Percentiles rank a stretch among this genome's conserved stretches.
Conservation (phyloP, 2,888 invertebrate species). For the Athalia rosae region DNA sequence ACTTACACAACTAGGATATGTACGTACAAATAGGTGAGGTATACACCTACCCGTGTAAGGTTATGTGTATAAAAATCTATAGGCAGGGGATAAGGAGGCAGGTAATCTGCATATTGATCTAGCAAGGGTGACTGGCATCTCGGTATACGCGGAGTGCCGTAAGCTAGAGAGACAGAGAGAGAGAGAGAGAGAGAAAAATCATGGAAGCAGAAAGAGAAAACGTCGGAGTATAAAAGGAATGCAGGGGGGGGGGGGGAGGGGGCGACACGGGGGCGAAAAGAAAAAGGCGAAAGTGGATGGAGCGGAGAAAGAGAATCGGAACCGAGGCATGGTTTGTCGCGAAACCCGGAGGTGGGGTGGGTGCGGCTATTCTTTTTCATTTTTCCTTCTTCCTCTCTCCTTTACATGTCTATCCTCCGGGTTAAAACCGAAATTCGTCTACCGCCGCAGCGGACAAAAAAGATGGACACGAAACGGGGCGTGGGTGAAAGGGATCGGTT, state of each 20-base stretch:
- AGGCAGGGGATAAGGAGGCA: conserved; percentile 50
- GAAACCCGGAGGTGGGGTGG: not conserved
- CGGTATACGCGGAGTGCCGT: conserved; percentile 6
- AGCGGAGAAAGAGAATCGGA: conserved; percentile 19
- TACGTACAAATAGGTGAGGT: not conserved
- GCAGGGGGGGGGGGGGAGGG: not conserved
- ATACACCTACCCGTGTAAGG: conserved; percentile 54
- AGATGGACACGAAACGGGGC: not conserved
- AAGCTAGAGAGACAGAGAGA: not conserved
- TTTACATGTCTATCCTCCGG: not conserved
- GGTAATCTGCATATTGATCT: conserved; percentile 69
- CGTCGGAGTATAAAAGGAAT: too few relatives aligned
- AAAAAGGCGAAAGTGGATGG: conserved; percentile 1
- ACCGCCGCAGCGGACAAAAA: not conserved
- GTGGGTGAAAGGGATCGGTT: conserved; percentile 15
- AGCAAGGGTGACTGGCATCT: conserved; percentile 53
- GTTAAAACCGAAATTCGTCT: conserved; percentile 37
- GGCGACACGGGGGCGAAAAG: not conserved
- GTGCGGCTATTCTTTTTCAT: not conserved
- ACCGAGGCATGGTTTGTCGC: not conserved
- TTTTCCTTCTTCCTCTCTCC: conserved; percentile 19
- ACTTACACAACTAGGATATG: not conserved
- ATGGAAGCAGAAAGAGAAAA: too few relatives aligned
- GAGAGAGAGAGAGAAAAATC: not conserved
- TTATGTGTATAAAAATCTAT: conserved; percentile 46